These are phyloP conservation scores for Calvadosia cruxmelitensis DNA, from an alignment of 30 jellyfish, hydroid and myxozoan genomes.

Conservation along the genomic window DNA sequence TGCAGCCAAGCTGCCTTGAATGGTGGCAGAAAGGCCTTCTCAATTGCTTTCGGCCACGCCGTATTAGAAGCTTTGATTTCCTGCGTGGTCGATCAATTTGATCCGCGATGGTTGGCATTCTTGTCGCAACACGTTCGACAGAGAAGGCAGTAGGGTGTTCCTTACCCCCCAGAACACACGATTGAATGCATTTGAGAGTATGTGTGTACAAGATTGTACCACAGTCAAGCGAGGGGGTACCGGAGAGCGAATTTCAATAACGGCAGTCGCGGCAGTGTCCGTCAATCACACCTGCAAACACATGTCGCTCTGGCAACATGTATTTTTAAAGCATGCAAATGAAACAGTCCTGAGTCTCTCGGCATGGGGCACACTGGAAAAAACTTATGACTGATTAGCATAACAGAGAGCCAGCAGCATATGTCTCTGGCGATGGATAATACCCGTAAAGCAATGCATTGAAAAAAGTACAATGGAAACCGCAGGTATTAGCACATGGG, in stretches of 20 bases:
- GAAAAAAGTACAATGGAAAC: conserved; percentile 61
- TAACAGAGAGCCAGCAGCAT: background rate
- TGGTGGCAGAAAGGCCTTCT: too few relatives aligned
- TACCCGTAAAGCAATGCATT: conserved; percentile 52
- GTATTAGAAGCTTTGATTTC: too few relatives aligned
- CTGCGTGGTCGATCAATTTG: too few relatives aligned
- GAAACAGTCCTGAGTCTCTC: background rate
- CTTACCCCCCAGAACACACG: too few relatives aligned
- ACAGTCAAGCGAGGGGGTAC: too few relatives aligned
- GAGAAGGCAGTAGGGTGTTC: too few relatives aligned
- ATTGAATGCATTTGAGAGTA: too few relatives aligned
- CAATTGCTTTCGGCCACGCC: too few relatives aligned
- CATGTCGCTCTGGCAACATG: conserved; percentile 3
- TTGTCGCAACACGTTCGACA: too few relatives aligned
- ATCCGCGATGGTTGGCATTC: too few relatives aligned
- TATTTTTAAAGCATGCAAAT: background rate
- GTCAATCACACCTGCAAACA: background rate
- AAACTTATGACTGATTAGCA: background rate
- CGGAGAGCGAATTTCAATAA: background rate
- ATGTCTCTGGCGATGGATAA: conserved; percentile 10
- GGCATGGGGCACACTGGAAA: background rate
- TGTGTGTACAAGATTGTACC: too few relatives aligned
- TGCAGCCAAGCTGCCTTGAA: too few relatives aligned
- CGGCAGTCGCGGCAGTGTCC: background rate
- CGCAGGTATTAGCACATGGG: conserved; percentile 81